phyloP scores from a whole-genome alignment of 2,888 invertebrate species.

The Euspilapteryx auroguttella region DNA sequence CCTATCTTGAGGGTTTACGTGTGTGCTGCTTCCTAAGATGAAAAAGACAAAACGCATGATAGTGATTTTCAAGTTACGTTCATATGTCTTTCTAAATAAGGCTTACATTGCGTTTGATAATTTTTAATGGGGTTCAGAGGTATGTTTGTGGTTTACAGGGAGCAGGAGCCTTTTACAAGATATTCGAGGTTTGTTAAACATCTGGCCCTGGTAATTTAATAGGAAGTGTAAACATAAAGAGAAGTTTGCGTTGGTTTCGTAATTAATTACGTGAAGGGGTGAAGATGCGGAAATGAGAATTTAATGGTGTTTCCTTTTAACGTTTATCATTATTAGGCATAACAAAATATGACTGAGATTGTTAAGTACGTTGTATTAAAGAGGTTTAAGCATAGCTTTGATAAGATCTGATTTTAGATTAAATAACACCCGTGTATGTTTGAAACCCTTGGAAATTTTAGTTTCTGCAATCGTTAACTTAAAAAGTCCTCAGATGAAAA shows the following conservation, averaged over 20 bases:
- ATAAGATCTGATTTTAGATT: background rate
- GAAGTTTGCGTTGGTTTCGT: conserved; percentile 32
- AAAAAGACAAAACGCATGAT: conserved; percentile 50
- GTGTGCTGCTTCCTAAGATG: conserved; percentile 30
- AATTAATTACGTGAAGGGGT: conserved; percentile 36
- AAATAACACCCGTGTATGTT: background rate
- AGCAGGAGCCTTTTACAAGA: conserved; percentile 34
- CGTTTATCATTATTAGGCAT: no score
- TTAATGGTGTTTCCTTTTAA: background rate
- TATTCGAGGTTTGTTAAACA: conserved; percentile 55
- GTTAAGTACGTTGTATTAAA: background rate
- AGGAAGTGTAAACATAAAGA: conserved; percentile 45
- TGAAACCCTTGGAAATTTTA: background rate
- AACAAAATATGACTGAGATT: background rate
- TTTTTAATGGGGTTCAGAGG: conserved; percentile 12
- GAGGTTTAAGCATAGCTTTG: background rate
- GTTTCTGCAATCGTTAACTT: no score
- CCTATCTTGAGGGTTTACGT: conserved; percentile 32
- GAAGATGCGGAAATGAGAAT: background rate
- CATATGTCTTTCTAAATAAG: no score
- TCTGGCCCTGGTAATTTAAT: conserved; percentile 52
- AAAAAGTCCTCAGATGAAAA: no score
- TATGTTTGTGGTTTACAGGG: conserved; percentile 19
- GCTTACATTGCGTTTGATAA: no score
- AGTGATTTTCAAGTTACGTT: conserved; percentile 5